These are phyloP conservation scores for Coptotermes formosanus DNA, from an alignment of 1,140 invertebrate species.

Conservation along the genomic window DNA sequence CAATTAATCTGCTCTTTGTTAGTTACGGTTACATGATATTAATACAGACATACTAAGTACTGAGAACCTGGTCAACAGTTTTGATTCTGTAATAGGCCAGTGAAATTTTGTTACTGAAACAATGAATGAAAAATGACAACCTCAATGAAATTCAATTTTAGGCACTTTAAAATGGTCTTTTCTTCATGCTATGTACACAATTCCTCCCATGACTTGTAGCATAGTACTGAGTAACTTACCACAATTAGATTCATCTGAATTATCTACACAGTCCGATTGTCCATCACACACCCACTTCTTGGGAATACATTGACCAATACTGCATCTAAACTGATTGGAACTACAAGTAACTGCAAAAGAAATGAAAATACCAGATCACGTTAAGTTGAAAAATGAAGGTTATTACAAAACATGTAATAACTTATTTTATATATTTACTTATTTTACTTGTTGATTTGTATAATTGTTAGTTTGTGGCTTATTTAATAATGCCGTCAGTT, in stretches of 20 bases:
- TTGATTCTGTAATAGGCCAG: too few species aligned
- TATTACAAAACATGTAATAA: not conserved
- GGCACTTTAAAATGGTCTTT: too few species aligned
- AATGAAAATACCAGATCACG: not conserved
- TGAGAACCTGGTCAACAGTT: too few species aligned
- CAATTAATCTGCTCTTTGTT: too few species aligned
- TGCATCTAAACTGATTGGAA: slow-evolving; percentile 56
- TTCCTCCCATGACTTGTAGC: too few species aligned
- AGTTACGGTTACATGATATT: too few species aligned
- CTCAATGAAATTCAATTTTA: too few species aligned
- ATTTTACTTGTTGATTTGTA: not conserved
- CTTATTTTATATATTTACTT: not conserved
- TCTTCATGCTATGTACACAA: too few species aligned
- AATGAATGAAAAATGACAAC: too few species aligned
- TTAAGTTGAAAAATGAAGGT: not conserved
- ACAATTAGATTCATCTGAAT: slow-evolving; percentile 53
- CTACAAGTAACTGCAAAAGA: slow-evolving; percentile 49
- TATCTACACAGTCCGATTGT: slow-evolving; percentile 63
- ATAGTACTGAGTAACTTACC: slow-evolving; percentile 22
- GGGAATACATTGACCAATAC: slow-evolving; percentile 70
- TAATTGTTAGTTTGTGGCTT: not conserved
- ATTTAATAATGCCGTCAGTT: too few species aligned
- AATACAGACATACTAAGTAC: too few species aligned
- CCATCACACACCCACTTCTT: slow-evolving; percentile 73
- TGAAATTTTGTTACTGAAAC: too few species aligned